Percentiles rank a stretch among this genome's conserved stretches.
phyloP scores from a whole-genome alignment of 1,140 invertebrate genomes.

The Drosophila pallidifrons region DNA sequence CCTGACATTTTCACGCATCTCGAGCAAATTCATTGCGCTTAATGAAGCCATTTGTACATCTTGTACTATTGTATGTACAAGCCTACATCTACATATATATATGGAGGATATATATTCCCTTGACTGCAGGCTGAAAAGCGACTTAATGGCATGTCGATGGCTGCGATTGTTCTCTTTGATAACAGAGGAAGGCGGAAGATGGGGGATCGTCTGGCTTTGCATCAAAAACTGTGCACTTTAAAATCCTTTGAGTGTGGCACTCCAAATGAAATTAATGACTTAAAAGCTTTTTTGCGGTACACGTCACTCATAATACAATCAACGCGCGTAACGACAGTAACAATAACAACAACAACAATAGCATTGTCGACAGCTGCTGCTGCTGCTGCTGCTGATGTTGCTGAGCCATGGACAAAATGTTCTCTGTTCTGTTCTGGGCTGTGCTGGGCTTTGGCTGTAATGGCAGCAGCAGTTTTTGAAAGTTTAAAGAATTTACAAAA shows the following conservation, averaged over 20 bases:
- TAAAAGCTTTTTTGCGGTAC: conserved; percentile 81
- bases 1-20: conserved; percentile 60
- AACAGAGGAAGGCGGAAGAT: not conserved
- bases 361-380: conserved; percentile 24
- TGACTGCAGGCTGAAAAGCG: not conserved
- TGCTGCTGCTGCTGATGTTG: not conserved
- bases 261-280: conserved; percentile 80
- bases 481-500: conserved; percentile 68
- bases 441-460: conserved; percentile 46
- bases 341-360: conserved; percentile 38
- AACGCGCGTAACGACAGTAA: conserved; percentile 66
- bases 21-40: conserved; percentile 49
- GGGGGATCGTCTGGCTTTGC: conserved; percentile 28
- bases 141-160: conserved; percentile 26
- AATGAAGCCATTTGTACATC: conserved; percentile 39
- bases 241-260: conserved; percentile 72
- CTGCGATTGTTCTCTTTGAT: not conserved
- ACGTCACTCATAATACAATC: conserved; percentile 82
- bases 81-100: not conserved
- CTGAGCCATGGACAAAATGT: conserved; percentile 47
- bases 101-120: not conserved
- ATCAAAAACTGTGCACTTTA: conserved; percentile 70
- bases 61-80: not conserved
- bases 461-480: conserved; percentile 56
- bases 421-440: conserved; percentile 27